Conservation (phyloP, 2,113 vertebrate genomes). For the Phyllostomus discolor region DNA sequence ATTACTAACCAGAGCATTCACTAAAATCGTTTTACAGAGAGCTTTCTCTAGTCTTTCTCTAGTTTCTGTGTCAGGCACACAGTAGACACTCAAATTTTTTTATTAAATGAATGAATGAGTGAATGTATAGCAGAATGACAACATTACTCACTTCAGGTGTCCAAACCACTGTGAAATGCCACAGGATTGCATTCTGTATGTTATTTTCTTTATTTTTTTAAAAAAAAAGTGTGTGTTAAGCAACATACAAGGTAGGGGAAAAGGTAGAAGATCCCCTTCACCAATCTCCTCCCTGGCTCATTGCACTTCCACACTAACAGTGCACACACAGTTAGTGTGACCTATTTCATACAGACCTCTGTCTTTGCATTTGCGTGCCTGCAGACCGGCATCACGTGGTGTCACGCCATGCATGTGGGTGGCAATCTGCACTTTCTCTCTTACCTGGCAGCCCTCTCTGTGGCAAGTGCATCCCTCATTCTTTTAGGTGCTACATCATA, state of each 20-base stretch:
- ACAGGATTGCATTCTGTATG: neutral
- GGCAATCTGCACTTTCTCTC: neutral
- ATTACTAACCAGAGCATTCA: neutral
- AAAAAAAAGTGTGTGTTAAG: neutral
- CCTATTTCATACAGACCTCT: neutral
- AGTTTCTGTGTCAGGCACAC: neutral
- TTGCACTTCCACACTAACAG: neutral
- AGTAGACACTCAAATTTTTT: neutral
- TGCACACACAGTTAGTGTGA: neutral
- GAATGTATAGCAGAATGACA: neutral
- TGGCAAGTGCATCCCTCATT: neutral
- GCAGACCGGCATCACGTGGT: rapidly evolving
- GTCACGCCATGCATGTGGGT: rapidly evolving
- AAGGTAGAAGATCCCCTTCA: neutral
- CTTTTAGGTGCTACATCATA: neutral
- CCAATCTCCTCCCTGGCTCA: neutral
- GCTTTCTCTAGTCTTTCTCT: neutral
- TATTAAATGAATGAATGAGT: neutral
- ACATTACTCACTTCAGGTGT: neutral
- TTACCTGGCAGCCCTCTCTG: neutral
- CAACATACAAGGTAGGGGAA: neutral
- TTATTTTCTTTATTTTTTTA: neutral
- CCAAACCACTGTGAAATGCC: neutral
- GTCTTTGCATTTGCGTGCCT: neutral
- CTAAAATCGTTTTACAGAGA: neutral